Conservation (phyloP, 1,140 invertebrate genomes). For the Portunus trituberculatus region DNA sequence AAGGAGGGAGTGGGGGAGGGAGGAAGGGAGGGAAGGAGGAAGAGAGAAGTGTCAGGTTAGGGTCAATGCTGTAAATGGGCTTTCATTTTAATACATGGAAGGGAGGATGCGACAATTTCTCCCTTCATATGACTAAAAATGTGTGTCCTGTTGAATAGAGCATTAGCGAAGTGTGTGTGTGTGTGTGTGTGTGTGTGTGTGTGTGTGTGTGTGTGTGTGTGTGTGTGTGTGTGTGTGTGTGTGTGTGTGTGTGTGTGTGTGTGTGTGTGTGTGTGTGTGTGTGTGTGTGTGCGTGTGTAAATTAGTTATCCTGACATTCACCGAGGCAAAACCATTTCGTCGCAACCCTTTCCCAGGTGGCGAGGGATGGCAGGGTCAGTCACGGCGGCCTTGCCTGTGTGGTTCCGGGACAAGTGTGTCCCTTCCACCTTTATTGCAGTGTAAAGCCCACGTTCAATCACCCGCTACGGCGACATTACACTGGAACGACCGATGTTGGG, state of each 20-base stretch:
- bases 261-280: conserved; percentile 55
- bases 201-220: conserved; percentile 31
- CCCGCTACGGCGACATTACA: conserved; percentile 17
- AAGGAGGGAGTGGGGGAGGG: conserved; percentile 73
- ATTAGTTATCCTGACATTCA: not conserved
- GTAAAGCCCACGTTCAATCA: conserved; percentile 20
- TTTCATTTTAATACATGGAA: not conserved
- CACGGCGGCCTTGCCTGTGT: not conserved
- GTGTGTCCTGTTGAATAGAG: too few species aligned
- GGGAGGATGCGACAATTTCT: not conserved
- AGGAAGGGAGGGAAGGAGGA: not conserved
- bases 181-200: not conserved
- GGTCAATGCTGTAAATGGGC: not conserved
- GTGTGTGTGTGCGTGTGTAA: not conserved
- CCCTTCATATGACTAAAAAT: too few species aligned
- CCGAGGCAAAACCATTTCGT: not conserved
- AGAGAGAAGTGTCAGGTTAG: not conserved
- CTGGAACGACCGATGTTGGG: not conserved
- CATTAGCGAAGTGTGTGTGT: not conserved
- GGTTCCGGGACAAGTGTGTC: not conserved
- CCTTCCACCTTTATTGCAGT: conserved; percentile 7
- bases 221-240: not conserved
- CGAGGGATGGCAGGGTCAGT: not conserved
- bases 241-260: conserved; percentile 50
- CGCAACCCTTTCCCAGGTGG: not conserved